phyloP scores from a whole-genome alignment of 2,797 vertebrate species.

The Platalea minor region DNA sequence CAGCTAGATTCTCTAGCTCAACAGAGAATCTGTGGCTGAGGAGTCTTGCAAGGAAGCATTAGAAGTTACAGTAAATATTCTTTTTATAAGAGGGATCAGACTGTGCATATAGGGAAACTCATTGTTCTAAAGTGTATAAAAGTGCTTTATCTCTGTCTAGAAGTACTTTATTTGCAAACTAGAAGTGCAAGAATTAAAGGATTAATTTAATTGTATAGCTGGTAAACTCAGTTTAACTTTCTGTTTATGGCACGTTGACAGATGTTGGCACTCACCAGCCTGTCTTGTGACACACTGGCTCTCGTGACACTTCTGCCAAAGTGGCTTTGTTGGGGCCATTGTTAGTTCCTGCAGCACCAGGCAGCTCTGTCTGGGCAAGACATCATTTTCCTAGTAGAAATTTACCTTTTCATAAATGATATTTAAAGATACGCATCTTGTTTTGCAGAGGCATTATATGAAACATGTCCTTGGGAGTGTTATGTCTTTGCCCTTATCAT shows the following conservation, averaged over 20 bases:
- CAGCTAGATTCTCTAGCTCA: background rate
- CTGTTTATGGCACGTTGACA: background rate
- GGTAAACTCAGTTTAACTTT: background rate
- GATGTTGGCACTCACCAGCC: background rate
- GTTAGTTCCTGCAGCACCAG: background rate
- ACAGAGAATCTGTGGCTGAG: background rate
- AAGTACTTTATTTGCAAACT: background rate
- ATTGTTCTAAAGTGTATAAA: background rate
- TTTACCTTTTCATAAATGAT: background rate
- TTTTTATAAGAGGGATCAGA: background rate
- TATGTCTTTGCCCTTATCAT: conserved; percentile 90
- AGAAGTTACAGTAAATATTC: background rate
- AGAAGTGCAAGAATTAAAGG: background rate
- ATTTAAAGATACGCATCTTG: background rate
- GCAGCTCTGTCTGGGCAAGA: background rate
- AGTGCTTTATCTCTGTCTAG: background rate
- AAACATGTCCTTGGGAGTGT: conserved; percentile 88
- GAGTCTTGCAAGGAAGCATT: background rate
- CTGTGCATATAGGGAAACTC: background rate
- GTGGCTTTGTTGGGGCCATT: background rate
- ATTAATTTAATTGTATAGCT: background rate
- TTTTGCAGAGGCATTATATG: conserved; percentile 82
- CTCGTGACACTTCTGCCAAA: background rate
- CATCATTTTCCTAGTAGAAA: background rate
- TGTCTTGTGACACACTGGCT: background rate